A percentile compares a stretch with the other conserved stretches of the same genome.
phyloP scores from a whole-genome alignment of 1,140 invertebrate species.

The Batillaria attramentaria region DNA sequence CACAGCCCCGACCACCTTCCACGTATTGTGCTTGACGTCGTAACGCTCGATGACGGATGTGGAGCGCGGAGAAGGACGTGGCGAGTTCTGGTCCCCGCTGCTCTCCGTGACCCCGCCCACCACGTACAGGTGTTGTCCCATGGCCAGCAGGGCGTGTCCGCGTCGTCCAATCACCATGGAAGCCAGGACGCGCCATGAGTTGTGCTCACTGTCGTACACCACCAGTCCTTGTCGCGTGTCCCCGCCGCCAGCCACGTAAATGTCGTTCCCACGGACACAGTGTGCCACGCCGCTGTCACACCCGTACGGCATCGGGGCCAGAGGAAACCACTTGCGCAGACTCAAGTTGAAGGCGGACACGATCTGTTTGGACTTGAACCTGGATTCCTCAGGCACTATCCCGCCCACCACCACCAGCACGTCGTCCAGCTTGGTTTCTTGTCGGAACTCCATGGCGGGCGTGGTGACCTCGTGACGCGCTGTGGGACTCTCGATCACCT shows the following conservation, averaged over 20 bases:
- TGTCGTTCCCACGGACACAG: conserved; percentile 51
- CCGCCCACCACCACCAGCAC: conserved; percentile 37
- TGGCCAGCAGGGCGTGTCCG: conserved; percentile 51
- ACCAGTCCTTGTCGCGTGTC: conserved; percentile 45
- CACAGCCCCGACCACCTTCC: conserved; percentile 46
- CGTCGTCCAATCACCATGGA: conserved; percentile 49
- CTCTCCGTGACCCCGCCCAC: conserved; percentile 50
- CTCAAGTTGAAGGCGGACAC: conserved; percentile 33
- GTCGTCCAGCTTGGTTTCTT: conserved; percentile 32
- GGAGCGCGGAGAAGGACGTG: conserved; percentile 17
- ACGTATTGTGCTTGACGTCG: conserved; percentile 44
- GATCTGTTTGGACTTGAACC: conserved; percentile 29
- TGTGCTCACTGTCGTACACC: conserved; percentile 41
- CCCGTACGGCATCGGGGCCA: conserved; percentile 45
- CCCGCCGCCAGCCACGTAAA: conserved; percentile 52
- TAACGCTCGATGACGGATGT: conserved; percentile 49
- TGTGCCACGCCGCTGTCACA: conserved; percentile 52
- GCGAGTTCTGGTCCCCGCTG: conserved; percentile 16
- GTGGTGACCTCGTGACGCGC: neutral
- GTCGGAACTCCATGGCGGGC: neutral
- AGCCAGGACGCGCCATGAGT: conserved; percentile 46
- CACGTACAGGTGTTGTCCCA: conserved; percentile 42
- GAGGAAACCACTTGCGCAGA: conserved; percentile 43
- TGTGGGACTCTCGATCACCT: neutral
- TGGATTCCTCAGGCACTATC: neutral